A percentile compares a stretch with the other conserved stretches of the same genome.
These are phyloP conservation scores for Ictidomys tridecemlineatus DNA, from an alignment of 2,113 vertebrate genomes.

Conservation along the genomic window DNA sequence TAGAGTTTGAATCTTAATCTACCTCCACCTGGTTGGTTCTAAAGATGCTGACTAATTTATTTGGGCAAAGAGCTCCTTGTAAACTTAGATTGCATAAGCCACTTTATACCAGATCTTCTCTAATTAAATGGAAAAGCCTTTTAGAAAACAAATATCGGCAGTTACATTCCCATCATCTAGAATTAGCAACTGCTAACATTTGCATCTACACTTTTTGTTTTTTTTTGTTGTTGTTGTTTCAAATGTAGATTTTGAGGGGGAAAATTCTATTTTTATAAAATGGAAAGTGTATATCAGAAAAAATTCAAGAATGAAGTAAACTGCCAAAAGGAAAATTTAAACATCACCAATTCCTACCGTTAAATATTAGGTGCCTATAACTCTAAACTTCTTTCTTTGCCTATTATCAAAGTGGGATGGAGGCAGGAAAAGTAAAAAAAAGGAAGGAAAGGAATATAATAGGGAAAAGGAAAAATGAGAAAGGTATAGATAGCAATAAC, in stretches of 20 bases:
- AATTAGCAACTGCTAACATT: slow-evolving; percentile 10
- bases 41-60: background rate
- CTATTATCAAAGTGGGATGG: background rate
- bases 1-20: slow-evolving; percentile 5
- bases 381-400: background rate
- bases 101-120: background rate
- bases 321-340: background rate
- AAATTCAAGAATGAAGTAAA: background rate
- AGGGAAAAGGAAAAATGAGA: background rate
- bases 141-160: background rate
- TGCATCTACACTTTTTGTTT: background rate
- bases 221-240: background rate
- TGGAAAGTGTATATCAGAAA: background rate
- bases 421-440: background rate
- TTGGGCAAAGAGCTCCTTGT: background rate
- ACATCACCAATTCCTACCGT: background rate
- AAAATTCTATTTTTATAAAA: slow-evolving; percentile 36
- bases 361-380: background rate
- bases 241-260: background rate
- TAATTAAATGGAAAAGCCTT: background rate
- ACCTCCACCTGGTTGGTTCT: background rate
- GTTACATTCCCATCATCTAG: background rate
- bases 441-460: background rate
- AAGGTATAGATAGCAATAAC: background rate
- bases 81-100: background rate